Evolutionary conservation across 2,797 vertebrate genomes (phyloP), one percentile per base, ranked within the genome.

Genomic region (Halcyon chelicuti): DNA sequence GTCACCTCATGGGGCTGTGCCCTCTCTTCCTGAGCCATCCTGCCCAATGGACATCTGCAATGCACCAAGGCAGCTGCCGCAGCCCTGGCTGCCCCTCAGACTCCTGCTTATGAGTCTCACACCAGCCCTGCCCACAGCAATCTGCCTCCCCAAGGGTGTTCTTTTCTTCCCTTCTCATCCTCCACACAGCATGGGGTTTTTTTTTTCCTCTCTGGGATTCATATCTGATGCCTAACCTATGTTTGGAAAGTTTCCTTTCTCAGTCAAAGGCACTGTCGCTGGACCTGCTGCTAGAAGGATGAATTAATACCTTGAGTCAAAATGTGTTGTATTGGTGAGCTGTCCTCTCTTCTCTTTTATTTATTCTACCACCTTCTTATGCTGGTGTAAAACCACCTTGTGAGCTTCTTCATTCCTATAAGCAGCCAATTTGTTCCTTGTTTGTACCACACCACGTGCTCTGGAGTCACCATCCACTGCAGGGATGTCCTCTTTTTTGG

Each of bases 1-100:
- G 51, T 76, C 25, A 65, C 25, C 67, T 78, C 0, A 0, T 0
- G 4, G 33, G 62, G 35, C 40, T 92, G 35, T 10, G 17, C 29
- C 52, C 11, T 33, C 39, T 76, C 12, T 65, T 57, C 68, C 84
- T 35, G 19, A 77, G 71, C 44, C 75, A 20, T 33, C 46, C n/a
- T 82, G n/a, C 14, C 39, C 5, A 1, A 61, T 18, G 71, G 22
- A 63, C 12, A 7, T 12, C 39, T 47, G 26, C 3, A 2, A 29
- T n/a, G 67, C 40, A 60, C 28, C 54, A 31, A 51, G 68, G n/a
- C 1, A 14, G 54, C 42, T 78, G 25, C 10, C 2, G 0, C 82
- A 75, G 35, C 60, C 35, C 68, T 51, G 40, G 29, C 29, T 68
- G 54, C 26, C 40, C 66, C 74, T 40, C 0, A 0, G 23, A 44